Percentiles rank a stretch among this genome's conserved stretches.
phyloP scores from a whole-genome alignment of 2,888 invertebrate species.

The Acronicta alni region DNA sequence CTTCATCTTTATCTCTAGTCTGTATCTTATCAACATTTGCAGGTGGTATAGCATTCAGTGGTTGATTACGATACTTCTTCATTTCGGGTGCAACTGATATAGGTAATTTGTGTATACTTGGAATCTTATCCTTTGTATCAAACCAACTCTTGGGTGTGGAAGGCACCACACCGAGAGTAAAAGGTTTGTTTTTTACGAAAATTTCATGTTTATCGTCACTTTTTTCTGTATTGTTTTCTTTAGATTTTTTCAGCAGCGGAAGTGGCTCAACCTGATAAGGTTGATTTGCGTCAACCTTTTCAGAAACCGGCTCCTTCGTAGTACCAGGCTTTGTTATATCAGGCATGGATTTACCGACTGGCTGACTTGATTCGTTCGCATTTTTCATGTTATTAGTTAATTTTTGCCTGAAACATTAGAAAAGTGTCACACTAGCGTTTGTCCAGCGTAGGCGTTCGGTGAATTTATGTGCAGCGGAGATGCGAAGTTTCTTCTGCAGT shows the following conservation, averaged over 20 bases:
- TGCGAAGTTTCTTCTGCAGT: no score
- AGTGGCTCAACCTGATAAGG: not conserved
- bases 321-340: not conserved
- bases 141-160: not conserved
- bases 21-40: not conserved
- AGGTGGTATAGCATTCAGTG: not conserved
- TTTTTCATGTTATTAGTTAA: not conserved
- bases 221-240: not conserved
- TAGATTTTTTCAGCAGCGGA: not conserved
- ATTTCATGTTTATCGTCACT: not conserved
- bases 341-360: constrained; percentile 1
- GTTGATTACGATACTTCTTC: not conserved
- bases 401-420: constrained; percentile 6
- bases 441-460: no score
- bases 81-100: not conserved
- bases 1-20: not conserved
- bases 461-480: no score
- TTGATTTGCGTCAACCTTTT: not conserved
- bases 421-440: no score
- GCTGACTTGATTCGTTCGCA: no score
- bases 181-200: no score
- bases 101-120: not conserved
- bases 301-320: not conserved
- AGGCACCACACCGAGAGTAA: not conserved
- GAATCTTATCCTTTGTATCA: not conserved